A percentile compares a stretch with the other conserved stretches of the same genome.
These are phyloP conservation scores for Empidonax alnorum DNA, from an alignment of 2,113 vertebrate species.

Conservation along the genomic window DNA sequence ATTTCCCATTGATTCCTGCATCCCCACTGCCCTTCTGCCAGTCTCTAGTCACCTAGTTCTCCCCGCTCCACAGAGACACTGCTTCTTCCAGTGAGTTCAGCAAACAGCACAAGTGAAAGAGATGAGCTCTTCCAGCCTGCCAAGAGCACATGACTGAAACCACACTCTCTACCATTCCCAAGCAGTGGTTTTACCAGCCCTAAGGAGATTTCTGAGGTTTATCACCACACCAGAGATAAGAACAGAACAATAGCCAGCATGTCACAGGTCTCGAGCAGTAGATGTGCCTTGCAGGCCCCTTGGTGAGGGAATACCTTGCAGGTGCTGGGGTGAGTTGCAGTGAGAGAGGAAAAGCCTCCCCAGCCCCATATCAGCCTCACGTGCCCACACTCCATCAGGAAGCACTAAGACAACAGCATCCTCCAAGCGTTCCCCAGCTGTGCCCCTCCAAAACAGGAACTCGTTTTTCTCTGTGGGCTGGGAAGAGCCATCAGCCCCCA, in stretches of 20 bases:
- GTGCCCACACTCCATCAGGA: background rate
- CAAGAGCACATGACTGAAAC: rapidly evolving
- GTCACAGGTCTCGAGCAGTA: background rate
- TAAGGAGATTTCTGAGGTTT: background rate
- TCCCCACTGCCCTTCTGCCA: background rate
- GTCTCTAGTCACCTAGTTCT: background rate
- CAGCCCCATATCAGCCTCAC: background rate
- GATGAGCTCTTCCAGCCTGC: background rate
- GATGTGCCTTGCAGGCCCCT: background rate
- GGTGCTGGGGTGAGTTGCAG: background rate
- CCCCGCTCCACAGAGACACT: slow-evolving; percentile 58
- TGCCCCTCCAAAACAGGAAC: background rate
- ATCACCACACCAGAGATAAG: background rate
- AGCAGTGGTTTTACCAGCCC: background rate
- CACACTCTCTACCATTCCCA: background rate
- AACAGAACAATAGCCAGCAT: background rate
- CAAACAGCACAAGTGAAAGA: background rate
- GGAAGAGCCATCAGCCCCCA: background rate
- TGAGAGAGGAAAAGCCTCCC: background rate
- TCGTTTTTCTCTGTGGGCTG: background rate
- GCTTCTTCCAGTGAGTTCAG: slow-evolving; percentile 83
- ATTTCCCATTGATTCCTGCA: background rate
- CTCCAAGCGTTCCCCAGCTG: background rate
- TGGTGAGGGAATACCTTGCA: background rate
- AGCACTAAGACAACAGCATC: background rate